Evolutionary conservation across 1,140 invertebrate genomes (phyloP).

Genomic region (Phenacoccus solenopsis): DNA sequence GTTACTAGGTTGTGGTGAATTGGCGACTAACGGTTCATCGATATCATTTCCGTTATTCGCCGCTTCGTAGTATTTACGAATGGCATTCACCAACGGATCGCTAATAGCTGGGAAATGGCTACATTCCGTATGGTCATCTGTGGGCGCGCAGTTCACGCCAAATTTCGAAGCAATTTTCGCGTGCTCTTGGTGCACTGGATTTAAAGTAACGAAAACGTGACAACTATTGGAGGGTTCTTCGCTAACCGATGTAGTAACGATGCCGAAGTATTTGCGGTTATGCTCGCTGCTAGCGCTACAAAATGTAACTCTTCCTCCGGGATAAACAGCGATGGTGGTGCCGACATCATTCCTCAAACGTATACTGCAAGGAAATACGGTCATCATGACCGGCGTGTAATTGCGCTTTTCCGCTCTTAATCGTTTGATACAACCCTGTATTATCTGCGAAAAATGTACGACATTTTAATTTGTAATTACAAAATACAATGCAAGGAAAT

Average conservation of each 20-base stretch:
- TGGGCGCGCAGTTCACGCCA: slow-evolving; percentile 57
- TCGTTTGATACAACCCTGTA: slow-evolving; percentile 71
- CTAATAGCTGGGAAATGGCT: slow-evolving; percentile 81
- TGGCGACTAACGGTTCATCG: slow-evolving; percentile 37
- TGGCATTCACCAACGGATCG: slow-evolving; percentile 64
- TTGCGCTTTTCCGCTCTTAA: slow-evolving; percentile 77
- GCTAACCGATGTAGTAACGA: slow-evolving; percentile 62
- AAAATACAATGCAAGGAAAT: background rate
- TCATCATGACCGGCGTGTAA: slow-evolving; percentile 74
- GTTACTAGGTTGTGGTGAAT: slow-evolving; percentile 69
- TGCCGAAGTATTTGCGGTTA: slow-evolving; percentile 81
- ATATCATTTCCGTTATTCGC: slow-evolving; percentile 27
- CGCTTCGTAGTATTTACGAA: slow-evolving; percentile 40
- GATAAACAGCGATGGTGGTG: slow-evolving; percentile 58
- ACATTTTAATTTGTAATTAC: background rate
- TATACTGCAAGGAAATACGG: slow-evolving; percentile 63
- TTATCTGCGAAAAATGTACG: slow-evolving; percentile 37
- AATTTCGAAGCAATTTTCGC: slow-evolving; percentile 58
- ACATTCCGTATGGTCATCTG: slow-evolving; percentile 52
- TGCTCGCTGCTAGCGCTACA: slow-evolving; percentile 81
- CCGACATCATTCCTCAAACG: slow-evolving; percentile 53
- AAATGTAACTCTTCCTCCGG: slow-evolving; percentile 71
- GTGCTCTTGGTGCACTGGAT: slow-evolving; percentile 72
- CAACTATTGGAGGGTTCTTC: slow-evolving; percentile 66
- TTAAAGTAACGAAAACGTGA: slow-evolving; percentile 88